Conservation (phyloP, 2,113 vertebrate species). For the Sceloporus tristichus region DNA sequence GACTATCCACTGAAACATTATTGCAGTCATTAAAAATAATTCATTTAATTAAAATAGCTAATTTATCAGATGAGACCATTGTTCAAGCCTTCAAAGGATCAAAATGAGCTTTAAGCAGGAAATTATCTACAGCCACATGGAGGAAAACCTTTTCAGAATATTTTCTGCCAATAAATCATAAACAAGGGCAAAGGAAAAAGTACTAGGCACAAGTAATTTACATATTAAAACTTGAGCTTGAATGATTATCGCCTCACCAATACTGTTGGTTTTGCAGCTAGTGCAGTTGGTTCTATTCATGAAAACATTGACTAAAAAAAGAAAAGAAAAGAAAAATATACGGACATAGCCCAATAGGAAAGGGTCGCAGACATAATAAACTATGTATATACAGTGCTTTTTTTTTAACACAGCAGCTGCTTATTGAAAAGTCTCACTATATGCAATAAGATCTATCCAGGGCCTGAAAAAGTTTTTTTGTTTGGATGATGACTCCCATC, state of each 20-base stretch:
- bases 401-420: not conserved
- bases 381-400: not conserved
- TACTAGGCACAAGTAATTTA: not conserved
- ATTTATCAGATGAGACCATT: slow-evolving; percentile 20
- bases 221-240: not conserved
- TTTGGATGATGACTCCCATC: too few relatives aligned
- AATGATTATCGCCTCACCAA: not conserved
- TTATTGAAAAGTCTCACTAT: not conserved
- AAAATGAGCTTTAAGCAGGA: not conserved
- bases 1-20: slow-evolving; percentile 34
- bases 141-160: not conserved
- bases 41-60: slow-evolving; percentile 42
- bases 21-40: slow-evolving; percentile 41
- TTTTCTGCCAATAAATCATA: not conserved
- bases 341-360: not conserved
- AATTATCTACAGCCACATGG: slow-evolving; percentile 10
- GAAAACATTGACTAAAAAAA: not conserved
- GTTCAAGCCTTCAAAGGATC: not conserved
- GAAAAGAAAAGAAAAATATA: too few relatives aligned
- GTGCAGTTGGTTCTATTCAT: not conserved
- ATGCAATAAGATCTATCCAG: not conserved
- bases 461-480: too few relatives aligned
- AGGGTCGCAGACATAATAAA: not conserved
- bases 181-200: not conserved
- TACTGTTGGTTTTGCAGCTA: not conserved